Evolutionary conservation across 2,797 vertebrate species (phyloP), one percentile per base, ranked within the genome.

Genomic region (Enteromius fasciolatus): DNA sequence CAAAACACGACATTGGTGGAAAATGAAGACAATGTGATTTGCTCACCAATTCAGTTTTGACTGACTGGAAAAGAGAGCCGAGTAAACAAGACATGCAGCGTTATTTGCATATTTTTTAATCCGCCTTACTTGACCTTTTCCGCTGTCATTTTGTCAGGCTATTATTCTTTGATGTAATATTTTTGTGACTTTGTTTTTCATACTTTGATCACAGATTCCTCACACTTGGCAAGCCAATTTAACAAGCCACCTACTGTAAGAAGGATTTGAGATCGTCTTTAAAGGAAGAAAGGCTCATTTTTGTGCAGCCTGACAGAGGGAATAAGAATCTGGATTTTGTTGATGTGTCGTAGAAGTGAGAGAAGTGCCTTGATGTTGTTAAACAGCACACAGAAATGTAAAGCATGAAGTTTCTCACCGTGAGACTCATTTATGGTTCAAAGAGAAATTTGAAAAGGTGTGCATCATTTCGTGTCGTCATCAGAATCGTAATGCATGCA

Each of bases 201-300:
- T 64, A 54, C 80, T 87, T 85, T 83, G 86, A 85, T 87, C 83
- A 68, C 50, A 46, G 18, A 77, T 44, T 77, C 77, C 72, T 52
- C 17, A 74, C 63, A 84, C 72, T 76, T 70, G 66, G 41, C 73
- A 81, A 84, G 73, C 66, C 79, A 69, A 54, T 73, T 74, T 64
- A 78, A 41, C 23, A 54, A 54, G 46, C 72, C 28, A 28, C 72
- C 31, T 41, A 41, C 25, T 61, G 41, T 48, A 77, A 69, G 39
- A 25, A 57, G 14, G 25, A 67, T 72, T 72, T 31, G 72, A 54
- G 48, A 78, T 82, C 67, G 36, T 75, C 61, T 75, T 81, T 80
- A 72, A 52, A 73, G 44, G 12, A 48, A 63, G 14, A 81, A 81
- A 63, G 20, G 31, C 44, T 64, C 5, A n/a, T 69, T 80, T 76